Conservation (phyloP, 2,797 vertebrate species). For the Microhierax caerulescens region DNA sequence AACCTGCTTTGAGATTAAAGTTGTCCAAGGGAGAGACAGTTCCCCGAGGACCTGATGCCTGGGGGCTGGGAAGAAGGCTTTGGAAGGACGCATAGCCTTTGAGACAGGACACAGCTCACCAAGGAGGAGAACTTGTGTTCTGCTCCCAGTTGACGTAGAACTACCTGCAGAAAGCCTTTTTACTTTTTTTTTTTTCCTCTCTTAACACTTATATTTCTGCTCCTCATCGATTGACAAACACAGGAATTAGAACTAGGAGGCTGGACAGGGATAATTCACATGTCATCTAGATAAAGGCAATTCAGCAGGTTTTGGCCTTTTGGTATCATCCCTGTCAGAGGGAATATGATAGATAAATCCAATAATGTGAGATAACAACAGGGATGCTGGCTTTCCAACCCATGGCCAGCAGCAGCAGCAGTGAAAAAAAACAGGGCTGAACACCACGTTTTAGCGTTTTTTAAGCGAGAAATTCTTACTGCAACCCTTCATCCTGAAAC, state of each 20-base stretch:
- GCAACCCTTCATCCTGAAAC: background rate
- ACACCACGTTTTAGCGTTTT: background rate
- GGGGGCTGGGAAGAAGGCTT: background rate
- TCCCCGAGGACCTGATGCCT: fast-evolving
- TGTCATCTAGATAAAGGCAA: background rate
- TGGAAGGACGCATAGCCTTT: background rate
- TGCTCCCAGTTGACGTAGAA: background rate
- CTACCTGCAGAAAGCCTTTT: background rate
- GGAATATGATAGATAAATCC: background rate
- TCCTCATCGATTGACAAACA: background rate
- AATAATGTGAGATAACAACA: background rate
- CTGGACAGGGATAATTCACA: background rate
- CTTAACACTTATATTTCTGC: background rate
- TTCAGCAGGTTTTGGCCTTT: background rate
- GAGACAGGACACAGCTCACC: background rate
- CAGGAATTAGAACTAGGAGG: background rate
- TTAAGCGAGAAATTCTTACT: background rate
- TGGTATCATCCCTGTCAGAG: background rate
- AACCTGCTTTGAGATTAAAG: background rate
- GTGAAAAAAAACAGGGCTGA: background rate
- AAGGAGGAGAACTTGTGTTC: background rate
- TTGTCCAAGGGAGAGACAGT: background rate
- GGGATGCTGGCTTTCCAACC: background rate
- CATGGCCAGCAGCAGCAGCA: background rate
- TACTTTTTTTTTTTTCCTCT: background rate